phyloP scores from a whole-genome alignment of 2,888 invertebrate genomes.

The Nipponacmea schrenckii region DNA sequence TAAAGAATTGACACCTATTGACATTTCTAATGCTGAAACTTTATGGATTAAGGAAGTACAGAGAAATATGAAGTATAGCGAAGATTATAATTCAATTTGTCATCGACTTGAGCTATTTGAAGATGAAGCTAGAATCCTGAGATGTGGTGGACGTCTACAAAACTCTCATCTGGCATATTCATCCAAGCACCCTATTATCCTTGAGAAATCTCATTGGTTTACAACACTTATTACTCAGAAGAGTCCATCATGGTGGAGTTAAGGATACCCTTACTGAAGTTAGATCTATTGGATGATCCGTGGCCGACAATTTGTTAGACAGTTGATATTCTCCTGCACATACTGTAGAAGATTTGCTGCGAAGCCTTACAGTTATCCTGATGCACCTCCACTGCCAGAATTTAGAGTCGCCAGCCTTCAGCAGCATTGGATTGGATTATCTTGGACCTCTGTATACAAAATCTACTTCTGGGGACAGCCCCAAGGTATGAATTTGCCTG shows the following conservation, averaged over 20 bases:
- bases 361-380: too few relatives aligned
- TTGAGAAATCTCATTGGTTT: slow-evolving; percentile 2
- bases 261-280: not conserved
- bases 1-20: not conserved
- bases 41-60: not conserved
- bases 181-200: not conserved
- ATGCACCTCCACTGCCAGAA: too few relatives aligned
- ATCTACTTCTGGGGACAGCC: too few relatives aligned
- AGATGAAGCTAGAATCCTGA: not conserved
- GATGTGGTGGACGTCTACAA: not conserved
- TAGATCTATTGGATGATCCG: not conserved
- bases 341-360: not conserved
- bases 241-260: not conserved
- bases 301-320: not conserved
- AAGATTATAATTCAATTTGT: not conserved
- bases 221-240: not conserved
- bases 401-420: too few relatives aligned
- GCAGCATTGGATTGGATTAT: too few relatives aligned
- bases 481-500: too few relatives aligned
- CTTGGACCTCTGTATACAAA: too few relatives aligned
- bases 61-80: not conserved
- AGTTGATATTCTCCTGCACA: not conserved
- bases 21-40: not conserved
- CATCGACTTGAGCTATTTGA: not conserved
- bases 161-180: not conserved